Evolutionary conservation across 2,113 vertebrate genomes (phyloP).

Genomic region (Cichladusa arquata): DNA sequence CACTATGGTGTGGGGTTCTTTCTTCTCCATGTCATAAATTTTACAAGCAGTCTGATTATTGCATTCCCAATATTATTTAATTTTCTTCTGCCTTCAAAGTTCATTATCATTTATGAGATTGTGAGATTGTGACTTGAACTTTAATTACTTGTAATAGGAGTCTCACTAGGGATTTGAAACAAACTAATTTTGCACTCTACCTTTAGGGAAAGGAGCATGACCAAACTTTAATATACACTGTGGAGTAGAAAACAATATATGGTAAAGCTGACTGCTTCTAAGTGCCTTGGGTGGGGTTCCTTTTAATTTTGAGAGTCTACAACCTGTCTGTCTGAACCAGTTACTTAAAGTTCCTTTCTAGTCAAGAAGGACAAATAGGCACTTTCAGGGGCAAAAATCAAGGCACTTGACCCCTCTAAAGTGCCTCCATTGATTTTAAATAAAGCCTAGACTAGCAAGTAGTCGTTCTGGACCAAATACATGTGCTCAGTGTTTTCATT

Average conservation of each 20-base stretch:
- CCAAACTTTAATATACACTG: not conserved
- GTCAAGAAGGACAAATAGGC: not conserved
- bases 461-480: not conserved
- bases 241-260: not conserved
- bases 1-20: accelerated
- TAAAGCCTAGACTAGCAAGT: not conserved
- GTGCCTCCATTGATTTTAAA: not conserved
- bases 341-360: not conserved
- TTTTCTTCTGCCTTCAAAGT: slow-evolving; percentile 31
- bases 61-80: slow-evolving; percentile 18
- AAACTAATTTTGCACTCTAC: slow-evolving; percentile 31
- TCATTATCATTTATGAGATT: slow-evolving; percentile 50
- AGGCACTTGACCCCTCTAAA: not conserved
- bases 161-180: slow-evolving; percentile 33
- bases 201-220: slow-evolving; percentile 26
- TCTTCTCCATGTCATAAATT: not conserved
- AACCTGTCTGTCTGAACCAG: not conserved
- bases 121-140: slow-evolving; percentile 10
- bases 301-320: not conserved
- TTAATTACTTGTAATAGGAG: slow-evolving; percentile 50
- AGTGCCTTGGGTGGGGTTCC: not conserved
- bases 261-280: not conserved
- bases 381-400: not conserved
- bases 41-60: slow-evolving; percentile 3
- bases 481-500: accelerated